Conservation (phyloP, 2,888 invertebrate genomes). For the Eristalinus sepulchralis region DNA sequence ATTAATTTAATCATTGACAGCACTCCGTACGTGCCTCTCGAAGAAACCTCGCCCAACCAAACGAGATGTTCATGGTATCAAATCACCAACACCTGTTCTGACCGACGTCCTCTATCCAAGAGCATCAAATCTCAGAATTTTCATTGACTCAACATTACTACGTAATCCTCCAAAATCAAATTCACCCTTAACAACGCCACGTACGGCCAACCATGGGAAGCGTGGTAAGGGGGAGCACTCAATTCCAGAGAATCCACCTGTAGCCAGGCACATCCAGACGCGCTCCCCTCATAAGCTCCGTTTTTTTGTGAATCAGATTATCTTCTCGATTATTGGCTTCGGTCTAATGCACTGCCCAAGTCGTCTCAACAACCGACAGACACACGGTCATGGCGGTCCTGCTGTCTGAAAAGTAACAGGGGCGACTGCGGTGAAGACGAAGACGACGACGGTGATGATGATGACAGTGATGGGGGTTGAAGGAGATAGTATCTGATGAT, state of each 20-base stretch:
- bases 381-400: slow-evolving; percentile 19
- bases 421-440: slow-evolving; percentile 18
- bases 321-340: slow-evolving; percentile 14
- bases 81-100: neutral
- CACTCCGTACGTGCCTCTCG: neutral
- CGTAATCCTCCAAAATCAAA: slow-evolving; percentile 29
- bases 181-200: neutral
- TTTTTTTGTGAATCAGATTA: slow-evolving; percentile 15
- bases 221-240: neutral
- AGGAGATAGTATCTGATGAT: slow-evolving; percentile 52
- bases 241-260: slow-evolving; percentile 33
- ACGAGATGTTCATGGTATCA: slow-evolving; percentile 12
- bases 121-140: slow-evolving; percentile 26
- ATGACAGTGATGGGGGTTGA: slow-evolving; percentile 46
- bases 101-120: neutral
- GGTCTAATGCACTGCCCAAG: slow-evolving; percentile 15
- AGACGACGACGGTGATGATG: slow-evolving; percentile 43
- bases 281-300: neutral
- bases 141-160: slow-evolving; percentile 33
- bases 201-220: neutral
- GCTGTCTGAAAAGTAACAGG: slow-evolving; percentile 28
- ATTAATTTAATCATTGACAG: neutral
- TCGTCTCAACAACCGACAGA: slow-evolving; percentile 3
- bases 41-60: neutral
- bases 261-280: slow-evolving; percentile 16